Evolutionary conservation across 2,113 vertebrate species (phyloP).

Genomic region (Tapirus terrestris): DNA sequence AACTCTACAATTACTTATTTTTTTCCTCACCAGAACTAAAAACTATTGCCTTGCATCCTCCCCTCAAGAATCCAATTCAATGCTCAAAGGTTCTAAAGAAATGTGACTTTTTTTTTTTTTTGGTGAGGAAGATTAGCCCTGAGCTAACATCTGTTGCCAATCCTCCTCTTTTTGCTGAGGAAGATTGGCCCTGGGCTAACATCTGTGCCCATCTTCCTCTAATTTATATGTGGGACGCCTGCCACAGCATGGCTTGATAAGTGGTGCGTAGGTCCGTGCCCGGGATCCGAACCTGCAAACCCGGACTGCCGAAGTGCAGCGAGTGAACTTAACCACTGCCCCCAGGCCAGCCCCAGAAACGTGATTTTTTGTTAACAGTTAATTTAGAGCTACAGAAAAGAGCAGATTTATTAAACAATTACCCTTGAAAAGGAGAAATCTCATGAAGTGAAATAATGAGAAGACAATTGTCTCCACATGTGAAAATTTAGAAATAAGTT

Average conservation of each 20-base stretch:
- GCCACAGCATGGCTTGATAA: no score
- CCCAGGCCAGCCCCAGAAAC: background rate
- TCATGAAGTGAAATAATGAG: background rate
- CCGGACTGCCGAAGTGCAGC: no score
- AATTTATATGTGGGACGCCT: no score
- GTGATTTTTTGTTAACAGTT: background rate
- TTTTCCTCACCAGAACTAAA: background rate
- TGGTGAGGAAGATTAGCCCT: no score
- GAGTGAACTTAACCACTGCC: no score
- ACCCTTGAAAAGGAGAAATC: background rate
- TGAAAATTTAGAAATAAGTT: background rate
- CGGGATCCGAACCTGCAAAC: no score
- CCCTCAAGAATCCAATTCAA: background rate
- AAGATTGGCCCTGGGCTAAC: no score
- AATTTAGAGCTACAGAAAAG: background rate
- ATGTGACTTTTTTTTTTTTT: background rate
- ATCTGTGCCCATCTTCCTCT: no score
- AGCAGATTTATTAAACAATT: slow-evolving; percentile 11
- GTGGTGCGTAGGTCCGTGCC: no score
- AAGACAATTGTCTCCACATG: background rate
- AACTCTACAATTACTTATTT: background rate
- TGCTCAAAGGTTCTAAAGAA: slow-evolving; percentile 50
- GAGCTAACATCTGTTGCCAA: no score
- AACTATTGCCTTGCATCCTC: background rate
- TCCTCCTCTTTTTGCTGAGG: no score